Evolutionary conservation across 1,140 invertebrate genomes (phyloP).

Genomic region (Brachionus calyciflorus): DNA sequence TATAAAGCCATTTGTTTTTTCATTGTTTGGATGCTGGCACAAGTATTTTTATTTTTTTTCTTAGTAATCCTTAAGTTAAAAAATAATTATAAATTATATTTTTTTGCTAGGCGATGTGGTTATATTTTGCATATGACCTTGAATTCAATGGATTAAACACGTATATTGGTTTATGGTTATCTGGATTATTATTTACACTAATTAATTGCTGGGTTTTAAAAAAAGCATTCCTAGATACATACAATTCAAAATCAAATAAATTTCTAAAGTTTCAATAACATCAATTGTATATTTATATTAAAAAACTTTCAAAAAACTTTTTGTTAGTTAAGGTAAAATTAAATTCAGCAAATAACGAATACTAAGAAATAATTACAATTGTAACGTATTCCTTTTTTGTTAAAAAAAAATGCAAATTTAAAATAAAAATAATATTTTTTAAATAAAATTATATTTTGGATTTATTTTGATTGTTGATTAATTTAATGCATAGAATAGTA

Average conservation of each 20-base stretch:
- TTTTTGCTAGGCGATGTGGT: slow-evolving; percentile 19
- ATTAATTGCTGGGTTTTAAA: not conserved
- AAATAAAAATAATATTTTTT: too few species aligned
- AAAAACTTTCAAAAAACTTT: too few species aligned
- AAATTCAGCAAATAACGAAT: too few species aligned
- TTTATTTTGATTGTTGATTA: too few species aligned
- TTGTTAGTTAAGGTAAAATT: too few species aligned
- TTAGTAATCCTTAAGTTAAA: not conserved
- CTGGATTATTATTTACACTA: slow-evolving; percentile 8
- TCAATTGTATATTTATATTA: too few species aligned
- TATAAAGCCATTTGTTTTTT: not conserved
- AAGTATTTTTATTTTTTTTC: slow-evolving; percentile 14
- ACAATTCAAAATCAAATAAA: not conserved
- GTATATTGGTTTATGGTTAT: slow-evolving; percentile 21
- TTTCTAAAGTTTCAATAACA: too few species aligned
- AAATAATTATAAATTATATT: not conserved
- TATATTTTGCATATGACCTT: slow-evolving; percentile 24
- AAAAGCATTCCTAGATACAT: not conserved
- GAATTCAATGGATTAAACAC: slow-evolving; percentile 18
- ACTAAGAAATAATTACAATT: too few species aligned
- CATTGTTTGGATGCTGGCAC: not conserved
- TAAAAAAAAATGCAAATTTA: too few species aligned
- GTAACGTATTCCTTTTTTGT: too few species aligned
- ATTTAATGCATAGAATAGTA: too few species aligned
- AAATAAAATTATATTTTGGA: too few species aligned